Evolutionary conservation across 2,113 vertebrate species (phyloP).

Genomic region (Clupea harengus): DNA sequence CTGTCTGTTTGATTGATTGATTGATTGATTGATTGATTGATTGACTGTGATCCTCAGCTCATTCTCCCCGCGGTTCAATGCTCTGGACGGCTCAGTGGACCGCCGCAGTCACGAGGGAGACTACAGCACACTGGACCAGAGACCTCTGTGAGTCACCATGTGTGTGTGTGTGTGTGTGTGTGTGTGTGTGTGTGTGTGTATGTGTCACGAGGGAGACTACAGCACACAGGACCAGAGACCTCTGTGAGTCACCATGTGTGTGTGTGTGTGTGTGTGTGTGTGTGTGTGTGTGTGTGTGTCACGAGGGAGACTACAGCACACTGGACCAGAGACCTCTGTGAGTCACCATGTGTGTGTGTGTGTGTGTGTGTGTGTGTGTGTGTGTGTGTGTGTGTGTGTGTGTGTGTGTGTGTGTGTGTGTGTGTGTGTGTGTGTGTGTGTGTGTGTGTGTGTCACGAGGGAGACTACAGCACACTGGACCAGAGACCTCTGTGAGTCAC

Average conservation of each 20-base stretch:
- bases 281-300: no score
- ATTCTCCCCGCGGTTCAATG: constrained; percentile 82
- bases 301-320: not conserved
- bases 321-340: no score
- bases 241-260: constrained; percentile 61
- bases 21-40: not conserved
- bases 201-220: no score
- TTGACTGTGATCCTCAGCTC: constrained; percentile 49
- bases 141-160: constrained; percentile 71
- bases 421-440: constrained; percentile 30
- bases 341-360: not conserved
- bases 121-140: constrained; percentile 62
- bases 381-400: no score
- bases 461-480: no score
- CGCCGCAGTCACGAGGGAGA: constrained; percentile 77
- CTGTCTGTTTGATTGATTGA: not conserved
- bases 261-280: not conserved
- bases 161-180: no score
- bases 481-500: no score
- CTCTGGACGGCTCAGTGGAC: constrained; percentile 76
- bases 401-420: no score
- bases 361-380: not conserved
- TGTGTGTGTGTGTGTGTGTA: no score
- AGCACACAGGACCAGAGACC: constrained; percentile 61
- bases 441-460: no score